A percentile compares a stretch with the other conserved stretches of the same genome.
phyloP scores from a whole-genome alignment of 2,797 vertebrate species.

The Spinus pinus region DNA sequence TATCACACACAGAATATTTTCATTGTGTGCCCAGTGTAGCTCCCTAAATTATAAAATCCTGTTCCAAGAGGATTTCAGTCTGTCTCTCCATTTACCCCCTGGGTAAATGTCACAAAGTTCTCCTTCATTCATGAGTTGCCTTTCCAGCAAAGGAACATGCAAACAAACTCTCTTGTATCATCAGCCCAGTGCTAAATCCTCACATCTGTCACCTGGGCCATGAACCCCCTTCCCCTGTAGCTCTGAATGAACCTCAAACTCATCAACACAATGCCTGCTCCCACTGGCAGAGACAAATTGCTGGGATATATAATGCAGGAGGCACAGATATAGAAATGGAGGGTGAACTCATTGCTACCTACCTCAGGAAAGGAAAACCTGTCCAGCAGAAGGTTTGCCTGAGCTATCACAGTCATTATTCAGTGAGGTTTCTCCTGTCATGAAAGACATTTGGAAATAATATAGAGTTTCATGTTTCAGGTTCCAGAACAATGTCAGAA shows the following conservation, averaged over 20 bases:
- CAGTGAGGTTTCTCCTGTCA: background rate
- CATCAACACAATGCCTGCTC: background rate
- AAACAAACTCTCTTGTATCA: background rate
- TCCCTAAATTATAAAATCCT: background rate
- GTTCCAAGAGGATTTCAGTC: background rate
- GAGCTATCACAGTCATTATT: background rate
- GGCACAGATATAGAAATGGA: background rate
- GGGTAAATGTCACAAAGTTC: background rate
- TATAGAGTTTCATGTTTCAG: background rate
- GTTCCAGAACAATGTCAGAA: background rate
- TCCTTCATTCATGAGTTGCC: background rate
- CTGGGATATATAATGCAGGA: background rate
- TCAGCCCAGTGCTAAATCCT: background rate
- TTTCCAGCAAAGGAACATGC: background rate
- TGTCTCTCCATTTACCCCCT: background rate
- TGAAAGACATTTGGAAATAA: conserved; percentile 6
- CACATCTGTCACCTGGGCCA: background rate
- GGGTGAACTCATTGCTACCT: background rate
- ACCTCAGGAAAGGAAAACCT: background rate
- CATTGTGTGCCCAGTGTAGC: background rate
- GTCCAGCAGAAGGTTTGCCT: background rate
- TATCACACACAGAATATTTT: background rate
- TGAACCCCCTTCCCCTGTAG: background rate
- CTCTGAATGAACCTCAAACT: background rate
- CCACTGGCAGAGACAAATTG: background rate